phyloP scores from a whole-genome alignment of 2,797 vertebrate genomes.

The Gila robusta region DNA sequence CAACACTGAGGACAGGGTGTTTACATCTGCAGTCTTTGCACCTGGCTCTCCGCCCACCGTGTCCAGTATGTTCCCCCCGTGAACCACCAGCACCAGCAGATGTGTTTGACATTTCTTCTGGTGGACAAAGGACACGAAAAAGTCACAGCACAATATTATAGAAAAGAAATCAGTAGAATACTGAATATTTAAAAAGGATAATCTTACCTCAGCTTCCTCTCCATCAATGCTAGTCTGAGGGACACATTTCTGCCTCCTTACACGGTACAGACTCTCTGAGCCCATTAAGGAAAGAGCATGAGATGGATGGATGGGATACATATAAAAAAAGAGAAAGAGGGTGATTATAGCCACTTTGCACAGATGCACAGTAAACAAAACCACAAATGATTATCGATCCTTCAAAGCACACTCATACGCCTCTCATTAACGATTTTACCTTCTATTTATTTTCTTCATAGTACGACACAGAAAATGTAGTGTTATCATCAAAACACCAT shows the following conservation, averaged over 20 bases:
- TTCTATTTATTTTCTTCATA: slow-evolving; percentile 60
- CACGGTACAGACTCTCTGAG: slow-evolving; percentile 86
- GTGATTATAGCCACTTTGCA: slow-evolving; percentile 60
- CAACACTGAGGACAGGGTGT: slow-evolving; percentile 89
- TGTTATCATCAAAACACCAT: not conserved
- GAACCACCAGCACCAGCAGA: slow-evolving; percentile 91
- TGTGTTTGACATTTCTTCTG: slow-evolving; percentile 89
- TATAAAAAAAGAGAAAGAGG: slow-evolving; percentile 8
- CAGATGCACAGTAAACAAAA: slow-evolving; percentile 51
- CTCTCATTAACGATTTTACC: slow-evolving; percentile 68
- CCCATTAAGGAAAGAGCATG: slow-evolving; percentile 14
- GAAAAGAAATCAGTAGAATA: slow-evolving; percentile 5
- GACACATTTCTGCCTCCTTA: slow-evolving; percentile 83
- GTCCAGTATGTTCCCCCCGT: slow-evolving; percentile 95
- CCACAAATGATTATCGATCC: slow-evolving; percentile 68
- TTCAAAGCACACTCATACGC: slow-evolving; percentile 57
- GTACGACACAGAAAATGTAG: slow-evolving; percentile 33
- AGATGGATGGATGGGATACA: slow-evolving; percentile 21
- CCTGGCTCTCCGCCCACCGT: slow-evolving; percentile 85
- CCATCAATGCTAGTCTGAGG: slow-evolving; percentile 92
- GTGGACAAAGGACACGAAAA: slow-evolving; percentile 30
- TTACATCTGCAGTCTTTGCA: slow-evolving; percentile 88
- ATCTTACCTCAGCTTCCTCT: slow-evolving; percentile 89
- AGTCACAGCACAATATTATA: slow-evolving; percentile 2
- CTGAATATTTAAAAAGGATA: not conserved